A percentile compares a stretch with the other conserved stretches of the same genome.
Conservation (phyloP, 2,113 vertebrate genomes). For the Polypterus bichir region DNA sequence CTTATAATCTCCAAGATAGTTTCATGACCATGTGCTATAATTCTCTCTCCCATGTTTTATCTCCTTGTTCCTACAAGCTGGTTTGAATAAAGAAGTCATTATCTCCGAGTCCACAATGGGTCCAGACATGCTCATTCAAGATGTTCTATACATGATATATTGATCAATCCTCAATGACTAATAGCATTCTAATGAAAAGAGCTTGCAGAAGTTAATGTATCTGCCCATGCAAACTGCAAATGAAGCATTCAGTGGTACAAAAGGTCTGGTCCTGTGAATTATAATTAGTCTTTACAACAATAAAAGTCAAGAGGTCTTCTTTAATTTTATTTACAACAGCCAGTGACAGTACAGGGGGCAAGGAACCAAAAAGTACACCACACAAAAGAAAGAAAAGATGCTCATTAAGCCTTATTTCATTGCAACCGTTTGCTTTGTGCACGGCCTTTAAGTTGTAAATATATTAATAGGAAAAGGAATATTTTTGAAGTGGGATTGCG, state of each 20-base stretch:
- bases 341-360: conserved; percentile 40
- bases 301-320: conserved; percentile 68
- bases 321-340: conserved; percentile 58
- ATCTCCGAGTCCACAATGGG: conserved; percentile 77
- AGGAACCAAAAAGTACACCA: conserved; percentile 24
- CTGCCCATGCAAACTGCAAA: conserved; percentile 69
- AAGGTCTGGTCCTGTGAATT: conserved; percentile 62
- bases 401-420: too few relatives aligned
- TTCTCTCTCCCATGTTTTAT: conserved; percentile 76
- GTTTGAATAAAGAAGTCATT: conserved; percentile 85
- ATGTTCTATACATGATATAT: conserved; percentile 90
- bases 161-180: conserved; percentile 80
- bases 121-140: conserved; percentile 80
- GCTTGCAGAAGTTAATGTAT: conserved; percentile 64
- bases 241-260: conserved; percentile 62
- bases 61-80: conserved; percentile 87
- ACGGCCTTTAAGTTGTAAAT: too few relatives aligned
- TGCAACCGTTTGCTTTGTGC: too few relatives aligned
- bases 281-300: conserved; percentile 69
- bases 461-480: too few relatives aligned
- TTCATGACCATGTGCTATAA: conserved; percentile 65
- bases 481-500: too few relatives aligned
- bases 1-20: conserved; percentile 66
- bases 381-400: too few relatives aligned
- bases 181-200: conserved; percentile 73